These are phyloP conservation scores for Kuschelorhynchus macadamiae DNA, from an alignment of 2,888 invertebrate species.

Conservation along the genomic window DNA sequence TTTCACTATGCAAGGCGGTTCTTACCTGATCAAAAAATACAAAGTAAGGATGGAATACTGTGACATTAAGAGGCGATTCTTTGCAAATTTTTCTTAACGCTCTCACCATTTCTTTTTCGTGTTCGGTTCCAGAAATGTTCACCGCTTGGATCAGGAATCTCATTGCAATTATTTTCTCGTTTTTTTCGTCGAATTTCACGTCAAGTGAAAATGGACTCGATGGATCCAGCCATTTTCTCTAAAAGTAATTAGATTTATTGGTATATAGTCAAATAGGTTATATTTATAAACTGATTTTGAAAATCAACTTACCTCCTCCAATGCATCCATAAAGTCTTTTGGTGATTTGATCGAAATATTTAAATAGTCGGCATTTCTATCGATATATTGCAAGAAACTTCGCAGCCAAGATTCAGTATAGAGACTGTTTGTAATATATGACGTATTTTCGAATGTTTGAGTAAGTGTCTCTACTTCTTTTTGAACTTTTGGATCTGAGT, in stretches of 20 bases:
- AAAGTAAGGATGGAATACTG: constrained; percentile 95
- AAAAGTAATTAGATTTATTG: constrained; percentile 71
- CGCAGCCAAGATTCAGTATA: constrained; percentile 93
- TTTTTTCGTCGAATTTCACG: constrained; percentile 83
- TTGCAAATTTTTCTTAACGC: constrained; percentile 82
- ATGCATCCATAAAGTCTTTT: constrained; percentile 78
- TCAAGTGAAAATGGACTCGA: constrained; percentile 86
- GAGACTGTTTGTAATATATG: constrained; percentile 82
- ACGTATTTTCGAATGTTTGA: constrained; percentile 82
- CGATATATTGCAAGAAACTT: constrained; percentile 83
- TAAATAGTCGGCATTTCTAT: constrained; percentile 81
- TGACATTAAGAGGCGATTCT: constrained; percentile 85
- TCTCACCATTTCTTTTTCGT: constrained; percentile 92
- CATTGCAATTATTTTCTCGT: constrained; percentile 83
- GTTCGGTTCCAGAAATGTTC: constrained; percentile 90
- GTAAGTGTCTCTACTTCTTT: constrained; percentile 85
- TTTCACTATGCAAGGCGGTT: no score
- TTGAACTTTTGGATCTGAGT: constrained; percentile 84
- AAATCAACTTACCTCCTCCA: constrained; percentile 77
- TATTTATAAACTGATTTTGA: no score
- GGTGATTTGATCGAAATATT: constrained; percentile 84
- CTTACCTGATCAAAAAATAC: constrained; percentile 94
- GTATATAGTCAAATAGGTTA: no score
- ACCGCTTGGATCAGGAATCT: constrained; percentile 90
- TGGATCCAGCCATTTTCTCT: constrained; percentile 77